A percentile compares a stretch with the other conserved stretches of the same genome.
phyloP scores from a whole-genome alignment of 2,888 invertebrate species.

The Tribolium freemani region DNA sequence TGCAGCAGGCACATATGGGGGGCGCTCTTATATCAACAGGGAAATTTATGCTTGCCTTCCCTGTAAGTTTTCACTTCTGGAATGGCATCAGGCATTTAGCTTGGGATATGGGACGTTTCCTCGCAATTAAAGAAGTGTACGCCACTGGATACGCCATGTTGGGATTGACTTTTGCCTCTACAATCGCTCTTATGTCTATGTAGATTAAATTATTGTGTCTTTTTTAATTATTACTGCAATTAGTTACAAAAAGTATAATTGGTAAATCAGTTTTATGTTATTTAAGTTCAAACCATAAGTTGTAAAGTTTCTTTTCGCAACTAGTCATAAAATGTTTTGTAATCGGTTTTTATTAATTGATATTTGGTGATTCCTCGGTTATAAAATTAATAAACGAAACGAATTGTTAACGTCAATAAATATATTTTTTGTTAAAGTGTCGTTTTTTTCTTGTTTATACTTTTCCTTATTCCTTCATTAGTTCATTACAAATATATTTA shows the following conservation, averaged over 20 bases:
- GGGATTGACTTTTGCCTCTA: constrained; percentile 52
- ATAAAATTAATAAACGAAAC: too few species aligned
- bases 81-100: constrained; percentile 93
- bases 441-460: too few species aligned
- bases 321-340: too few species aligned
- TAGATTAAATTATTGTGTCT: constrained; percentile 3
- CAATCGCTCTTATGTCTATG: constrained; percentile 46
- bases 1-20: constrained; percentile 74
- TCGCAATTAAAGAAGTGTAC: constrained; percentile 83
- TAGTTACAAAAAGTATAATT: background rate
- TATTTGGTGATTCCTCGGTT: too few species aligned
- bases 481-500: too few species aligned
- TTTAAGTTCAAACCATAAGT: too few species aligned
- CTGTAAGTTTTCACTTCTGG: constrained; percentile 85
- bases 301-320: too few species aligned
- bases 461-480: too few species aligned
- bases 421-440: too few species aligned
- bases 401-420: too few species aligned
- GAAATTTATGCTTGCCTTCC: constrained; percentile 84
- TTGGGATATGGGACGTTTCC: constrained; percentile 84
- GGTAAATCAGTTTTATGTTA: too few species aligned
- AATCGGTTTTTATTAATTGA: too few species aligned
- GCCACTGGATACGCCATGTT: constrained; percentile 76
- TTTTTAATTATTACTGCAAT: background rate
- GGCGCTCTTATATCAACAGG: constrained; percentile 61